Evolutionary conservation across 35 echinoderm and acorn worm species (phyloP), one percentile per base, ranked within the genome.

Genomic region (Amphiura filiformis): DNA sequence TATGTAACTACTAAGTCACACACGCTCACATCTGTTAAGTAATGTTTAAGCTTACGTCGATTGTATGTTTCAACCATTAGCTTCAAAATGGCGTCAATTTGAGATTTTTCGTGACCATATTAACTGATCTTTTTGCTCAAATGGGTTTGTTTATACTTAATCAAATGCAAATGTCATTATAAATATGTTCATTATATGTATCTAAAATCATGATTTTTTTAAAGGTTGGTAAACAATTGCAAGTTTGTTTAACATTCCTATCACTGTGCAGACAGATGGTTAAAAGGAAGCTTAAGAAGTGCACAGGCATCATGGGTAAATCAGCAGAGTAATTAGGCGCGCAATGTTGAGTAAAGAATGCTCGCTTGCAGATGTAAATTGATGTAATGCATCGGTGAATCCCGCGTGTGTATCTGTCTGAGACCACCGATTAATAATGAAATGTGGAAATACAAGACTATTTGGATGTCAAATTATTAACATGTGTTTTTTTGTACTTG

Each of bases 381-480:
- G 61, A 70, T 30, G 61, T 70, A 11, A 15, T 23, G 61, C 61
- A 15, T 70, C 61, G 61, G 61, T 30, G 61, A 30, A 18, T 70
- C 9, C 61, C 28, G 9, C 28, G 15, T 70, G 28, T 18, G 7
- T 70, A 26, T 26, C 17, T 70, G 61, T 70, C 61, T 70, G 61
- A 70, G 26, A 18, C 17, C 28, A 70, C 61, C 61, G 61, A 70
- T 70, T 70, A 70, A 70, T 70, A 70, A 70, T 70, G 61, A 26
- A 70, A 70, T 30, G 61, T 30, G 28, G 61, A 70, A 70, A 26
- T 70, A 70, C 26, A 70, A 2, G 28, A 70, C 17, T 70, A 70
- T 70, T 70, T 70, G 61, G 61, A 70, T 70, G 61, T 70, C 61
- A 70, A 70, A 70, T 70, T 70, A 70, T 70, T 70, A 70, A 70